A percentile compares a stretch with the other conserved stretches of the same genome.
phyloP scores from a whole-genome alignment of 2,113 vertebrate genomes.

The Chinchilla lanigera region DNA sequence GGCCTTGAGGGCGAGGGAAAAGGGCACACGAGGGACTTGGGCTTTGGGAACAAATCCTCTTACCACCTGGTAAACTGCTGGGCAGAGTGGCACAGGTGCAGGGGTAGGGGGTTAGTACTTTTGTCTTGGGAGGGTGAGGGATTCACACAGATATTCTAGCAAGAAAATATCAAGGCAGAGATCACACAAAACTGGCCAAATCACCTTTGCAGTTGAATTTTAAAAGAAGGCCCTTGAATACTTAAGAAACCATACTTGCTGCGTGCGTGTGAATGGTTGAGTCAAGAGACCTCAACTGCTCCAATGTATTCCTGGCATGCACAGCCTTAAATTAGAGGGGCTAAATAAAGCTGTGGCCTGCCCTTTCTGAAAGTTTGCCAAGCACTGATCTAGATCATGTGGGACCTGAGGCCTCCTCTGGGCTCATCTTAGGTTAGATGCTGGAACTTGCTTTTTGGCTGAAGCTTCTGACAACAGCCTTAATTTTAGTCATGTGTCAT shows the following conservation, averaged over 20 bases:
- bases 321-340: conserved; percentile 80
- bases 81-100: background rate
- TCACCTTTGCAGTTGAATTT: background rate
- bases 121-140: background rate
- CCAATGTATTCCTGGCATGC: conserved; percentile 77
- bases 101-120: background rate
- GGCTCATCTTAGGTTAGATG: conserved; percentile 60
- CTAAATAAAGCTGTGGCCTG: conserved; percentile 82
- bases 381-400: conserved; percentile 77
- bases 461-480: conserved; percentile 60
- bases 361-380: conserved; percentile 79
- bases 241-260: conserved; percentile 72
- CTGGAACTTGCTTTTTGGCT: conserved; percentile 63
- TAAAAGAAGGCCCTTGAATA: conserved; percentile 40
- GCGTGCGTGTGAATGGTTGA: conserved; percentile 67
- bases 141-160: background rate
- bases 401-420: conserved; percentile 67
- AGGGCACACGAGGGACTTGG: conserved; percentile 7
- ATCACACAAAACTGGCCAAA: background rate
- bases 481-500: conserved; percentile 55
- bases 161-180: conserved; percentile 28
- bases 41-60: conserved; percentile 47
- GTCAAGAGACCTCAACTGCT: conserved; percentile 78
- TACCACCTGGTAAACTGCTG: conserved; percentile 39
- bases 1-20: background rate